Evolutionary conservation across 1,140 invertebrate genomes (phyloP), one percentile per base, ranked within the genome.

Genomic region (Drosophila busckii): DNA sequence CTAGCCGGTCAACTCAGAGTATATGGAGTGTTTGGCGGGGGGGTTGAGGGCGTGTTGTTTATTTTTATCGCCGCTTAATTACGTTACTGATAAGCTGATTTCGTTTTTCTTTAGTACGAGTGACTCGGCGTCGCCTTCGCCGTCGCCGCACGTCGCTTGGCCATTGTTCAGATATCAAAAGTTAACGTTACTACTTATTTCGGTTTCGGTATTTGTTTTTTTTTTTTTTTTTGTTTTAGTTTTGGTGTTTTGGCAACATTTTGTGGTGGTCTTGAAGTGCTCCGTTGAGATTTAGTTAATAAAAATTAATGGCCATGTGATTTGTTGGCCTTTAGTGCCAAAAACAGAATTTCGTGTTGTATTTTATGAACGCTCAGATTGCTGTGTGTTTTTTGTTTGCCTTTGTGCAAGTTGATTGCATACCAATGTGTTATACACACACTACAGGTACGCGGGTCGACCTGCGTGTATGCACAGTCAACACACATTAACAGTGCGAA

Each of bases 241-340:
- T 46, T 44, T 26, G 61, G 44, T 50, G 37, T 40, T 31, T 25
- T 48, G 50, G 20, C 45, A 35, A 45, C 61, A 53, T 44, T 58
- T 35, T 23, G 34, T 7, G 7, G 9, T 8, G 12, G 34, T 41
- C 59, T 49, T 13, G 9, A 53, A 73, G 53, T 75, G 64, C 42
- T 61, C 69, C 53, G 54, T 10, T 50, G 49, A 73, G 73, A 82
- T 80, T 80, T 73, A 67, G 75, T 80, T 82, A 82, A 80, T 80
- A 80, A 73, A 80, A 80, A 73, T 69, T 82, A 80, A 80, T 80
- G 66, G 69, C 75, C 70, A 59, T 63, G 73, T 73, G 73, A 82
- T 80, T 78, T 78, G 53, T 80, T 78, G 73, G 56, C 68, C 58
- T 68, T 59, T 63, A 40, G 58, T 73, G 41, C 38, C 10, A 20